Conservation (phyloP, 2,888 invertebrate species). For the Glaucopsyche alexis region DNA sequence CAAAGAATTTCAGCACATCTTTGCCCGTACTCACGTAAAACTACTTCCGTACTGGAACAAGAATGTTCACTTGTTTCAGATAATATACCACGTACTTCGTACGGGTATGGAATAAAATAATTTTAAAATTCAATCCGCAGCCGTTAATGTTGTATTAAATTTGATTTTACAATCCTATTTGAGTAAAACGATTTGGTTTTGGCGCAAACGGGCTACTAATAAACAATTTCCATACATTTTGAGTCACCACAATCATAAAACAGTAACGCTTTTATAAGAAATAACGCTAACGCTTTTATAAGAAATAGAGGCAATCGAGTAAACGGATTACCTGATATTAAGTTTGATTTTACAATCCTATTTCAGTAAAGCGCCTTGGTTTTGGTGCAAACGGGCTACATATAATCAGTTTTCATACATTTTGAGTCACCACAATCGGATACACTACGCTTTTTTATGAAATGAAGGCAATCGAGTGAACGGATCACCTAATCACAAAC, state of each 20-base stretch:
- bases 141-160: conserved; percentile 6
- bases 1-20: not conserved
- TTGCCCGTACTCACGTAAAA: not conserved
- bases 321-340: not conserved
- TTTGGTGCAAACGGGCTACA: not conserved
- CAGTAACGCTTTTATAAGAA: no score
- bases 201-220: not conserved
- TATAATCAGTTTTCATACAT: no score
- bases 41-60: not conserved
- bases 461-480: no score
- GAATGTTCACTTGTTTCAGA: not conserved
- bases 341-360: not conserved
- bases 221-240: no score
- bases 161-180: not conserved
- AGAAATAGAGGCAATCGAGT: no score
- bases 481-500: no score
- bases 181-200: not conserved
- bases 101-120: not conserved
- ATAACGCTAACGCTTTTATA: no score
- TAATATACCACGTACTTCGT: not conserved
- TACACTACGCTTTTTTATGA: no score
- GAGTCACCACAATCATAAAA: no score
- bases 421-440: no score
- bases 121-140: conserved; percentile 6
- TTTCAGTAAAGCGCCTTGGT: not conserved